phyloP scores from a whole-genome alignment of 2,113 vertebrate genomes.

The Pseudopipra pipra region DNA sequence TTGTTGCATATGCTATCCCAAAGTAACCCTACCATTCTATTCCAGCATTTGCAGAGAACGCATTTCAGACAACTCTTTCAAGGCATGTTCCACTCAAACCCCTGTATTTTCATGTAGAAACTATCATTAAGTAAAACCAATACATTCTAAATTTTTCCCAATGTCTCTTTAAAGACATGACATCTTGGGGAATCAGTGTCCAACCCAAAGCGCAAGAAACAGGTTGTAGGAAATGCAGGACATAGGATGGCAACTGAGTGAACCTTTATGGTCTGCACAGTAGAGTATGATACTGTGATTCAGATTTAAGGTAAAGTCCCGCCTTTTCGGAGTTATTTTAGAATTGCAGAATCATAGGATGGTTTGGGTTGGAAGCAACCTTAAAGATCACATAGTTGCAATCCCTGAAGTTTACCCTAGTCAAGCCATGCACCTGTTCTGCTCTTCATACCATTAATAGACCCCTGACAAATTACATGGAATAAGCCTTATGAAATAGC shows the following conservation, averaged over 20 bases:
- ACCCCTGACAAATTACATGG: neutral
- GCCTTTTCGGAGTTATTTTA: neutral
- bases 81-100: neutral
- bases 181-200: neutral
- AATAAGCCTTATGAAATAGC: constrained; percentile 9
- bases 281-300: neutral
- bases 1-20: neutral
- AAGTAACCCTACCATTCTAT: neutral
- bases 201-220: neutral
- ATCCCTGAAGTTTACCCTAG: neutral
- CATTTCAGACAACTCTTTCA: neutral
- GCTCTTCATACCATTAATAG: neutral
- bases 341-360: neutral
- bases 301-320: neutral
- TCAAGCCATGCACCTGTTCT: neutral
- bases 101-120: rapidly evolving
- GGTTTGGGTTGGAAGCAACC: neutral
- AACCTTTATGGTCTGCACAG: neutral
- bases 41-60: neutral
- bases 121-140: neutral
- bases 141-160: neutral
- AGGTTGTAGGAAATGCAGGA: neutral
- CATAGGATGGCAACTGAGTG: neutral
- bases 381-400: neutral
- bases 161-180: neutral